Evolutionary conservation across 2,797 vertebrate genomes (phyloP), one percentile per base, ranked within the genome.

Genomic region (Neosilurus hyrtlii): DNA sequence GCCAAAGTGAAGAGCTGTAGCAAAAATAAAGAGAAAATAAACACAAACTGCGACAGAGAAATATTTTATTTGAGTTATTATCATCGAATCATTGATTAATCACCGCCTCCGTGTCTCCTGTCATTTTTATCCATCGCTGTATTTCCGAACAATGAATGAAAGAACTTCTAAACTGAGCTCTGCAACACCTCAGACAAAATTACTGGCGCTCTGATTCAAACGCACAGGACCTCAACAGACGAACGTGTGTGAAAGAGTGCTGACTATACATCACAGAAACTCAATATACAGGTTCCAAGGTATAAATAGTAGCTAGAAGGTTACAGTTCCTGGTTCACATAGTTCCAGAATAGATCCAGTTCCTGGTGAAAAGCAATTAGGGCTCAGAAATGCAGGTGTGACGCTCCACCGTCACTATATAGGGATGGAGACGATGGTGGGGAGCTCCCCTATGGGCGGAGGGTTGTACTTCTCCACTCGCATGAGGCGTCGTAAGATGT

Each of bases 401-500:
- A 49, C 15, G 16, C 59, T 66, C 35, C 35, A 35, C 12, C 59
- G 11, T 7, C 7, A 0, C 84, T 90, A 95, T 73, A 96, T 92
- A 24, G 94, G 94, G 83, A 95, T 94, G 84, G 95, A 95, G 65
- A 96, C 91, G 2, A 96, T 96, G 86, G 94, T 95, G 4, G 95
- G 95, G 11, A 96, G 93, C 22, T 90, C 89, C 37, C 95, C 95
- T 0, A 95, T 93, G 0, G 94, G 94, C 0, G 95, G 95, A 0
- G 94, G 94, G 52, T 94, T 93, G 79, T 96, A 96, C 83, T 96
- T 96, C 91, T 96, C 95, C 4, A 95, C 92, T 57, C 95, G 91
- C 94, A 95, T 95, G 57, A 96, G 90, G n/a, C 95, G 91, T 26
- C 94, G 91, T 57, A 96, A 88, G 16, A 96, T 93, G 90, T 96